These are phyloP conservation scores for Podarcis muralis DNA, from an alignment of 2,113 vertebrate genomes.

Conservation along the genomic window DNA sequence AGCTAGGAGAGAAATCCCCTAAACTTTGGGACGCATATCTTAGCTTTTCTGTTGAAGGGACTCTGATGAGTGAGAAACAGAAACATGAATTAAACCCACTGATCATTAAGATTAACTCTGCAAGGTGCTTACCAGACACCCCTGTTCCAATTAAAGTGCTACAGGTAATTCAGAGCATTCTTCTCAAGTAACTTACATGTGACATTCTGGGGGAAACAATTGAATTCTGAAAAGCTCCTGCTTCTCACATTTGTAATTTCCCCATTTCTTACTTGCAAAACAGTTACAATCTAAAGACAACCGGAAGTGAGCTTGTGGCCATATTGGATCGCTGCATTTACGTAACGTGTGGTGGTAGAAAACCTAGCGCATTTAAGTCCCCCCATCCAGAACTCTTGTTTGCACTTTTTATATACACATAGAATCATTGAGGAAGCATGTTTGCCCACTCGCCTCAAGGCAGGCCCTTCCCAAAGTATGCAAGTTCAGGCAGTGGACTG, in stretches of 20 bases:
- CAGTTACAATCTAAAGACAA: neutral
- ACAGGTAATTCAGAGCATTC: conserved; percentile 67
- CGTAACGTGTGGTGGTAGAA: neutral
- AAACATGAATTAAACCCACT: conserved; percentile 83
- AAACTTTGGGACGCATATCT: conserved; percentile 74
- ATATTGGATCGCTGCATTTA: no score
- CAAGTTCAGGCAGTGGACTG: neutral
- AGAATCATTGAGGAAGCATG: neutral
- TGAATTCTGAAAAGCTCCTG: neutral
- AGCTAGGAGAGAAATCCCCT: conserved; percentile 50
- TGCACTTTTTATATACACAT: neutral
- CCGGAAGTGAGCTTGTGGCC: no score
- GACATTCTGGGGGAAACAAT: neutral
- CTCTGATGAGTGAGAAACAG: conserved; percentile 82
- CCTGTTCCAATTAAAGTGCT: conserved; percentile 74
- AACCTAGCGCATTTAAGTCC: neutral
- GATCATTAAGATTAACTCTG: conserved; percentile 79
- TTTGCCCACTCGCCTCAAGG: neutral
- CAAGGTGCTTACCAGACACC: conserved; percentile 75
- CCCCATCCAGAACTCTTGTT: neutral
- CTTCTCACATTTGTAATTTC: neutral
- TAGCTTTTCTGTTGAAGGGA: conserved; percentile 75
- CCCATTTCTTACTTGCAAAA: neutral
- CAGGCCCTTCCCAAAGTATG: neutral
- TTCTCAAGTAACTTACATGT: neutral